Conservation (phyloP, 2,797 vertebrate genomes). For the Hydrophis major region DNA sequence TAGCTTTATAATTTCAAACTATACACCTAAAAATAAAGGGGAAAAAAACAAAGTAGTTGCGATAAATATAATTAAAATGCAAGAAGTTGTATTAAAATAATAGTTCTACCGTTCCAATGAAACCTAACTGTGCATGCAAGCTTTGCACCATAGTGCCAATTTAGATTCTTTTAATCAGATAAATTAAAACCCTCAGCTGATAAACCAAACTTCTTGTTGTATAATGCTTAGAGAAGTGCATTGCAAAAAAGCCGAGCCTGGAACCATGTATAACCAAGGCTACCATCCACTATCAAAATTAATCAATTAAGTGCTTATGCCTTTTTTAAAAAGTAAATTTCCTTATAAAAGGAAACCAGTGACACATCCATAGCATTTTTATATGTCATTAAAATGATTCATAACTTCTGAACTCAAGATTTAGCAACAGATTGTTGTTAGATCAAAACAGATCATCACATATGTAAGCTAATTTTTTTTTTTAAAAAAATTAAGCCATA, state of each 20-base stretch:
- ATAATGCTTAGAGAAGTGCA: background rate
- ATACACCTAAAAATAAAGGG: background rate
- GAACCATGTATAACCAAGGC: background rate
- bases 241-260: background rate
- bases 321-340: background rate
- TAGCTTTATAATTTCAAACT: background rate
- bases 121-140: background rate
- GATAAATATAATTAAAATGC: background rate
- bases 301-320: background rate
- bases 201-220: background rate
- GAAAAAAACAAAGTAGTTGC: background rate
- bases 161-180: background rate
- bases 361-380: background rate
- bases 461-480: background rate
- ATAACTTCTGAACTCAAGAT: background rate
- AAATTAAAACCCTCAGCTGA: background rate
- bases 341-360: background rate
- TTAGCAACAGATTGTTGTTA: background rate
- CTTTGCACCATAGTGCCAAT: background rate
- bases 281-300: background rate
- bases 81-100: background rate
- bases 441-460: background rate
- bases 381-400: background rate
- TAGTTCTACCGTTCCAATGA: background rate
- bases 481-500: background rate